Evolutionary conservation across 1,140 invertebrate genomes (phyloP), one percentile per base, ranked within the genome.

Genomic region (Drosophila pseudoobscura): DNA sequence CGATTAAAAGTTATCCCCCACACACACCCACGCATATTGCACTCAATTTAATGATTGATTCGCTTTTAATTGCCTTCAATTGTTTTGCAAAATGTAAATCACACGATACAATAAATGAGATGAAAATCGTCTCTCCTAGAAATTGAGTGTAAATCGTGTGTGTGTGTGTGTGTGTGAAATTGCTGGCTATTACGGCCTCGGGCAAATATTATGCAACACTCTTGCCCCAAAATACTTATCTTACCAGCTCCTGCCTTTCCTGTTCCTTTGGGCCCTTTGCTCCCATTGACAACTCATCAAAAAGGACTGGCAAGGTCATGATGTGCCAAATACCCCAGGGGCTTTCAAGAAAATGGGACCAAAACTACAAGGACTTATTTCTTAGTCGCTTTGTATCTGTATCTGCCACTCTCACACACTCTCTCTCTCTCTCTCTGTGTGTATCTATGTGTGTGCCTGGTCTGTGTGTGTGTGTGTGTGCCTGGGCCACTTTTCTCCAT

Each of bases 181-280:
- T 69, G 69, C 59, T 60, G 57, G 49, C 66, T 56, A 76, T 80
- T 80, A 54, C n/a, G 9, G 54, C 46, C 73, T 20, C 56, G 58
- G 69, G 63, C 69, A 82, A 85, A 85, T 85, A 82, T 85, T 85
- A 87, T 87, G 78, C 74, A 85, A 85, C 82, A 85, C 78, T 88
- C 71, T 88, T 60, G 82, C 64, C 82, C 82, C 74, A 31, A 78
- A 87, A 70, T 70, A 60, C 51, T 17, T 24, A 49, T 49, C 39
- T 45, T n/a, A 60, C 51, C 31, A 31, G 31, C 29, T 3, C 8
- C 8, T 39, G 35, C 11, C 35, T 4, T 3, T 13, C 35, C 35
- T 39, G 7, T 8, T 26, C 31, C 31, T 31, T 9, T 2, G 29
- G 53, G 31, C 9, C 31, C 53, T 61, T 61, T n/a, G 52, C 41